Conservation (phyloP, 2,113 vertebrate genomes). For the Amphiprion percula region DNA sequence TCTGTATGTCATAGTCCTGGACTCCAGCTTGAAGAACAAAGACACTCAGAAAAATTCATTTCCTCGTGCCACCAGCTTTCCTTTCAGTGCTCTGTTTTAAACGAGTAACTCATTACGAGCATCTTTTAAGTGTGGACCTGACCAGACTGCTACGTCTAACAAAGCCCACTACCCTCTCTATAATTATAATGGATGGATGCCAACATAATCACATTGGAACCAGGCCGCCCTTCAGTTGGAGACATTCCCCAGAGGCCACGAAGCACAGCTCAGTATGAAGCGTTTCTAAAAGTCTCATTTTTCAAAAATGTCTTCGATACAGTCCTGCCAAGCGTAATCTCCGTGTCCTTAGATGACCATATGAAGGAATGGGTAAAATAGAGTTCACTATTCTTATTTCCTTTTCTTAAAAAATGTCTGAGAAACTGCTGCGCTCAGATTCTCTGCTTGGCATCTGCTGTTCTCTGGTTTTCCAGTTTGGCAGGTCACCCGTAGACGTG, state of each 20-base stretch:
- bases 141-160: not conserved
- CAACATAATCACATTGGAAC: conserved; percentile 30
- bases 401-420: not conserved
- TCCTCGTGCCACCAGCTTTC: no score
- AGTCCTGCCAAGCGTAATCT: conserved; percentile 5
- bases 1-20: no score
- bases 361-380: conserved; percentile 44
- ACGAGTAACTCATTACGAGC: no score
- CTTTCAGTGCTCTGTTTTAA: not conserved
- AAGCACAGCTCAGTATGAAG: conserved; percentile 6
- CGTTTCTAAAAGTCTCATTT: not conserved
- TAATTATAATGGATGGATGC: conserved; percentile 36
- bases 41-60: no score
- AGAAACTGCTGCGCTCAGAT: conserved; percentile 40
- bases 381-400: conserved; percentile 50
- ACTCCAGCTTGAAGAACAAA: no score
- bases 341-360: conserved; percentile 53
- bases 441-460: conserved; percentile 57
- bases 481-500: conserved; percentile 71
- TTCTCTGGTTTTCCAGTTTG: conserved; percentile 71
- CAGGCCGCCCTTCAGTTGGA: conserved; percentile 4
- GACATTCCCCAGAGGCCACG: conserved; percentile 1
- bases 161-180: not conserved
- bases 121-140: no score
- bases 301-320: conserved; percentile 3